Base-by-base conservation (phyloP, 2,888 invertebrate species). In the Heliconius ethilla region DNA sequence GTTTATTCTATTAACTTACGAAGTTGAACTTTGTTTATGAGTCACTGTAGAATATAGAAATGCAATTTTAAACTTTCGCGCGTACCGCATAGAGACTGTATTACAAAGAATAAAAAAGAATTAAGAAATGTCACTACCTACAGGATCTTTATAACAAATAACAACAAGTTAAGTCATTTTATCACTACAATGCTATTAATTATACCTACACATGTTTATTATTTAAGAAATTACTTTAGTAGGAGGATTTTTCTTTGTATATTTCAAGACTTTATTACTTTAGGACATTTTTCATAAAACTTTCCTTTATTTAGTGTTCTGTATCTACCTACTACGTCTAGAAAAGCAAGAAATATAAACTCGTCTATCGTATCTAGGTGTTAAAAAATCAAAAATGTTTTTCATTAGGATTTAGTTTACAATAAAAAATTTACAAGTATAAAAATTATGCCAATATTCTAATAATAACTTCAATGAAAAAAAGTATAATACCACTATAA, bases 11-110 rank as follows among this genome's bases (percentile, higher is more conserved):
- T 69, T 69, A 67, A 69, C 40, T 69, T 69, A 45, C 40, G 40
- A 45, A 25, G 40, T 45, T 69, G 69, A 40, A 69, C 69, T 69
- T 69, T 69, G 40, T 69, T 69, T 69, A 25, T 67, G 40, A 69
- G 69, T 69, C 69, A 69, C 40, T 69, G 27, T 27, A 69, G 69
- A 7, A 27, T 40, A 67, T 69, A 45, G 27, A 69, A 27, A 45
- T 69, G 69, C 45, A 69, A 45, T 25, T 45, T 13, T 45, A 69
- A 69, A 15, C 69, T 69, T 45, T 45, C 25, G 25, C 18, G 1
- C 25, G 9, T 69, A 45, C 25, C 18, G n/a, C 15, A 69, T 69
- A 69, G 25, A 7, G 69, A 45, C 45, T 9, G 15, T 45, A 40
- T 15, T 69, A 27, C 15, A 69, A 45, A 40, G 18, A 33, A 45